Evolutionary conservation across 2,888 invertebrate genomes (phyloP), one percentile per base, ranked within the genome.

Genomic region (Alentia gelatinosa): DNA sequence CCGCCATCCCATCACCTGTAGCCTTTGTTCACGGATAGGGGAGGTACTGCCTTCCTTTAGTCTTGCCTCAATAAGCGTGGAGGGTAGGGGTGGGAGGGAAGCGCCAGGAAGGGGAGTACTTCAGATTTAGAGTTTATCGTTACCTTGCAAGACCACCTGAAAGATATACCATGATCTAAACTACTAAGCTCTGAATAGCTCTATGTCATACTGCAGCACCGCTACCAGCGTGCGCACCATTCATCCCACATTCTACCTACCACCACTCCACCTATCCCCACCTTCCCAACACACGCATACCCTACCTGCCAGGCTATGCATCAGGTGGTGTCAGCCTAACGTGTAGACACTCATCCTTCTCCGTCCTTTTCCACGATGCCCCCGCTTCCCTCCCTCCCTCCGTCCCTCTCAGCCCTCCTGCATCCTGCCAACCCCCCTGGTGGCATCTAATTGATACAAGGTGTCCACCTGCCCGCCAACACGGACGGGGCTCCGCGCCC

Each of bases 361-460:
- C 35, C 79, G 37, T 79, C 79, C 79, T 37, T 39, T 37, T 79
- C 79, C 39, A 15, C 74, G 12, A 35, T 19, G 3, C 19, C 79
- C 37, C 15, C 19, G 19, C 19, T 4, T 4, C 33, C 35, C 74
- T 9, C 5, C 74, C 30, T 74, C 74, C 35, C 30, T 9, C n/a
- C n/a, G n/a, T n/a, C n/a, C n/a, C n/a, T n/a, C n/a, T n/a, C n/a
- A n/a, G n/a, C n/a, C n/a, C n/a, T n/a, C n/a, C n/a, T n/a, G n/a
- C n/a, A n/a, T n/a, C n/a, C n/a, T n/a, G n/a, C n/a, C n/a, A n/a
- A 12, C 86, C 47, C 33, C 42, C 47, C 47, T 86, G 86, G 86
- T 33, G 47, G 47, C 86, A 42, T 42, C 47, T 86, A 86, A 86
- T 86, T 86, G 86, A 12, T 42, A 86, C 86, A 86, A 86, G 86